Percentiles rank a stretch among this genome's conserved stretches.
Conservation (phyloP, 2,888 invertebrate genomes). For the Nebria salina region DNA sequence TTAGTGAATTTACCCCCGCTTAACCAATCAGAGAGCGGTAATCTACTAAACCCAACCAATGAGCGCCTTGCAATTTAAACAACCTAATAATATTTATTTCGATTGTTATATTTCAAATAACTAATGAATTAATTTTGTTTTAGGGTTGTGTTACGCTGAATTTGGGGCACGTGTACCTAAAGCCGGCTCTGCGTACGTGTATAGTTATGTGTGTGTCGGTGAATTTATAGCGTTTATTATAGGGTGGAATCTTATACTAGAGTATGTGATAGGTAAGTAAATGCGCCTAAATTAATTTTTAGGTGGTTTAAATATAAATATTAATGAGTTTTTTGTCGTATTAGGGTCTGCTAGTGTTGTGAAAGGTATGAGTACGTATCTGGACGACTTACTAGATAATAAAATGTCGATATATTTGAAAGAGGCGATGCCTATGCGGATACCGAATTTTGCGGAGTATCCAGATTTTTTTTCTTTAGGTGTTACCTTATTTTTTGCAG, state of each 20-base stretch:
- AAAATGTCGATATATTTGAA: constrained; percentile 72
- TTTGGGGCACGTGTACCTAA: constrained; percentile 90
- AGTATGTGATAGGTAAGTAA: constrained; percentile 80
- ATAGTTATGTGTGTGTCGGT: constrained; percentile 92
- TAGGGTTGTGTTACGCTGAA: constrained; percentile 91
- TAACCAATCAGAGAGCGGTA: too few relatives aligned
- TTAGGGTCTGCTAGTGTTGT: constrained; percentile 84
- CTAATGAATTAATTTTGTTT: too few relatives aligned
- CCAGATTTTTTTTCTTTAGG: constrained; percentile 81
- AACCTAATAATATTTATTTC: too few relatives aligned
- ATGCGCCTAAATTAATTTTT: neutral
- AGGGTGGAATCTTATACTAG: constrained; percentile 93
- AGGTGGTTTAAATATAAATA: neutral
- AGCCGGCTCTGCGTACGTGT: constrained; percentile 92
- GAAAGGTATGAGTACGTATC: constrained; percentile 81
- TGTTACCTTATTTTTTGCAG: constrained; percentile 75
- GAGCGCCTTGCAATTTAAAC: too few relatives aligned
- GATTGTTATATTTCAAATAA: too few relatives aligned
- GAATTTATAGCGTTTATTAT: constrained; percentile 92
- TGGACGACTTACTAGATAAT: constrained; percentile 75
- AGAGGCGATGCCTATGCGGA: constrained; percentile 72
- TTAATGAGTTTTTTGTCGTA: constrained; percentile 47
- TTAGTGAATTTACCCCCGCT: too few relatives aligned
- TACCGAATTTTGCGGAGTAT: constrained; percentile 73
- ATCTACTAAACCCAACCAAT: too few relatives aligned